These are phyloP conservation scores for Xenentodon cancila DNA, from an alignment of 2,797 vertebrate species.

Conservation along the genomic window DNA sequence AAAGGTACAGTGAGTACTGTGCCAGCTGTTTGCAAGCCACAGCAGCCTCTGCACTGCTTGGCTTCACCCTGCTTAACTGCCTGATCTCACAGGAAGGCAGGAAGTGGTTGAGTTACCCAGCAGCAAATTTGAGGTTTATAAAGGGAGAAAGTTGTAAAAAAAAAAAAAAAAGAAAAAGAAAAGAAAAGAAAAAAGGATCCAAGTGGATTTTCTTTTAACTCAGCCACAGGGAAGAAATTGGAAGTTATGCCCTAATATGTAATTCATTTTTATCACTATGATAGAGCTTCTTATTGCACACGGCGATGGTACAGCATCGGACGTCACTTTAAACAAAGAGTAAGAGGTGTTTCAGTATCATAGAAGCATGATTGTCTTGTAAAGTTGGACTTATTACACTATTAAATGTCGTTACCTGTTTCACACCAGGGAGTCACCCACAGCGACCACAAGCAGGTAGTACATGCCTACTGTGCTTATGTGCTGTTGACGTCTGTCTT, in stretches of 20 bases:
- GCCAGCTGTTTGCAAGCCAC: slow-evolving; percentile 75
- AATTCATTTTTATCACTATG: slow-evolving; percentile 33
- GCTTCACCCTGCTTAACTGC: slow-evolving; percentile 69
- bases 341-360: background rate
- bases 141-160: slow-evolving; percentile 61
- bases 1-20: slow-evolving; percentile 64
- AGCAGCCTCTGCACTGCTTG: slow-evolving; percentile 54
- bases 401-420: slow-evolving; percentile 60
- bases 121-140: slow-evolving; percentile 80
- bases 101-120: slow-evolving; percentile 79
- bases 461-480: slow-evolving; percentile 14
- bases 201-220: slow-evolving; percentile 60
- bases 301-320: slow-evolving; percentile 4
- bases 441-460: slow-evolving; percentile 55
- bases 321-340: too few species aligned
- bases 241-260: slow-evolving; percentile 13
- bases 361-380: slow-evolving; percentile 39
- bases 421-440: slow-evolving; percentile 53
- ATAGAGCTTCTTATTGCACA: slow-evolving; percentile 3
- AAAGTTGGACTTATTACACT: slow-evolving; percentile 55
- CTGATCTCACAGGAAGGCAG: slow-evolving; percentile 77
- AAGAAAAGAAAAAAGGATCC: background rate
- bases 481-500: slow-evolving; percentile 34
- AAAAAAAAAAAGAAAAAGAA: slow-evolving; percentile 26
- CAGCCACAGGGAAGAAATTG: slow-evolving; percentile 30